Base-by-base conservation (phyloP, 2,888 invertebrate genomes). In the Pristionchus exspectatus region DNA sequence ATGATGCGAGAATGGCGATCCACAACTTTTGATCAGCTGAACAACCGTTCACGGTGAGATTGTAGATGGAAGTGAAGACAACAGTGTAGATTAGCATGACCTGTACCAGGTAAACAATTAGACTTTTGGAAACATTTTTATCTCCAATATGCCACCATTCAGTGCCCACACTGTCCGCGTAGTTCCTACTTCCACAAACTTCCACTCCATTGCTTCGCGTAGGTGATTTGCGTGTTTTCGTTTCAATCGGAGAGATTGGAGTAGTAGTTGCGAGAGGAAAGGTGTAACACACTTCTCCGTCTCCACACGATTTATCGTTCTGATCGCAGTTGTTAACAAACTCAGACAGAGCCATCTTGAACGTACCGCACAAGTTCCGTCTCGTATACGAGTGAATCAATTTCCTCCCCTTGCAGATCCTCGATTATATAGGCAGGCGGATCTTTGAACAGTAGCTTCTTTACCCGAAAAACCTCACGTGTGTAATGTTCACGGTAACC, bases 331-430 rank as follows among this genome's bases (percentile, higher is more conserved):
- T 21, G 59, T 30, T 74, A 7, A 18, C 74, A 21, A 30, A 74
- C 27, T 74, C 74, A 38, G 74, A 38, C 74, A 74, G 74, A 74
- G 74, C 38, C 74, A 74, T 74, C 33, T 30, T 27, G 44, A 21
- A 33, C 44, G 50, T 85, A 85, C 10, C 44, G 59, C 24, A 85
- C 85, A n/a, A 85, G 24, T 85, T 85, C 85, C 12, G 85, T 85
- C 30, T 85, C 85, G 85, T 85, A 85, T 14, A 85, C 85, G 63
- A 85, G n/a, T 38, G 85, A 85, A 63, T 85, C 85, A 85, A 85
- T 85, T 63, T 85, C 85, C 9, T 63, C 63, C 12, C 50, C 50
- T 9, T 84, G 56, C 7, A 63, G 12, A 63, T 85, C 85, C 59
- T 56, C 85, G 2, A 85, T 85, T 63, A 85, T 85, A 63, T 85